Base-by-base conservation (phyloP, 2,888 invertebrate species). In the Gastracanthus pulcherrimus region DNA sequence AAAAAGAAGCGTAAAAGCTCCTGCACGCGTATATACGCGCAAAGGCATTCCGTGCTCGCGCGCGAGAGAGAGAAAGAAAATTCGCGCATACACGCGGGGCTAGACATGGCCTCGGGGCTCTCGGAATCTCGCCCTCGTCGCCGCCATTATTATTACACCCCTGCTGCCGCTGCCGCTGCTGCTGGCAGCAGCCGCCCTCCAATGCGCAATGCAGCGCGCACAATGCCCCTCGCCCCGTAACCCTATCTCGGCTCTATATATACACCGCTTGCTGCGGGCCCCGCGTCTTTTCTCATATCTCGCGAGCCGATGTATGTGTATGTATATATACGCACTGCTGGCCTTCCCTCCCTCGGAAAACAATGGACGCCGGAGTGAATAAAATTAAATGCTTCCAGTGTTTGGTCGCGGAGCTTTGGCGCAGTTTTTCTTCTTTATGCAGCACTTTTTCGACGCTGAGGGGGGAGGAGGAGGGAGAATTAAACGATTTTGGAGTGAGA, bases 401-500 rank as follows among this genome's bases (percentile, higher is more conserved):
- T n/a, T 36, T 70, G 60, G 55, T 71, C 70, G 70, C 78, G 13
- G 31, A 31, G 55, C 71, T 78, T 60, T 64, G 69, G n/a, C 38
- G 19, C 26, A n/a, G 11, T 7, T 48, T 11, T 34, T 6, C 16
- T 16, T 5, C 5, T 48, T 11, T 51, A 7, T 55, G 16, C 16
- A 11, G 23, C 55, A 29, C 34, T 58, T 69, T 67, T 66, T 45
- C 31, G 34, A n/a, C 6, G 55, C 9, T 19, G 1, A 16, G 55
- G 26, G 19, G 29, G 16, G n/a, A 19, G 36, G 26, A 29, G 19
- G 38, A 36, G 64, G 36, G 34, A 55, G 78, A 71, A 72, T 78
- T 71, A 72, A 78, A 71, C 78, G 71, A 60, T 78, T 71, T 71
- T 13, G 41, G n/a, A n/a, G n/a, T n/a, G n/a, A n/a, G n/a, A n/a